Evolutionary conservation across 2,113 vertebrate genomes (phyloP), one percentile per base, ranked within the genome.

Genomic region (Poeciliopsis prolifica): DNA sequence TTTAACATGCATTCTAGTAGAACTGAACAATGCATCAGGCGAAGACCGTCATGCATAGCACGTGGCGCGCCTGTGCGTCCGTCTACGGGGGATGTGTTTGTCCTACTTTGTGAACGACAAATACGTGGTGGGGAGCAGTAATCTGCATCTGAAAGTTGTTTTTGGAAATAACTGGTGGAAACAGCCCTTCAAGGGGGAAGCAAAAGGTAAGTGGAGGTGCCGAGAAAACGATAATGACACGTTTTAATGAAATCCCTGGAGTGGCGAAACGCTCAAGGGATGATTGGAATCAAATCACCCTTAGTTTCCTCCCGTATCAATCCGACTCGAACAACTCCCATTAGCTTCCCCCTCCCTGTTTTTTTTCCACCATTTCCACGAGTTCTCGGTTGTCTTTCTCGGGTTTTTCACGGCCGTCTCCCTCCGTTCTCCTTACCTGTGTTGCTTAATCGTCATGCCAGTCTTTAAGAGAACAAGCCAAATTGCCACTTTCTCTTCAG

Each of bases 221-320:
- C 75, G 74, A 78, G 87, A 87, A 91, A 84, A 82, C 86, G 66
- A 88, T 91, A 92, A 93, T 48, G 44, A 17, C 17, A 48, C 44
- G 19, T 93, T 91, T 93, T 92, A 94, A 91, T 93, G 91, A 76
- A 93, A 91, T 92, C 91, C 92, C 87, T 4, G 37, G 82, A 83
- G 92, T 65, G 65, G 60, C 87, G 62, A 70, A 81, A 84, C n/a
- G 74, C 83, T 89, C 1, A 48, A 3, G 51, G 89, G 77, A 79
- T 76, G 75, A 89, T 76, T 79, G 75, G 87, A 92, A 89, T 89
- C 79, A 86, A 88, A 86, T 82, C 73, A 72, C 48, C 33, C 77
- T 88, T 10, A 8, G 51, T 58, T 58, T 24, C 51, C 51, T 10
- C 22, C 22, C 22, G 0, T 58, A n/a, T 58, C 51, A n/a, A 10